phyloP scores from a whole-genome alignment of 2,888 invertebrate genomes.

The Horisme vitalbata region DNA sequence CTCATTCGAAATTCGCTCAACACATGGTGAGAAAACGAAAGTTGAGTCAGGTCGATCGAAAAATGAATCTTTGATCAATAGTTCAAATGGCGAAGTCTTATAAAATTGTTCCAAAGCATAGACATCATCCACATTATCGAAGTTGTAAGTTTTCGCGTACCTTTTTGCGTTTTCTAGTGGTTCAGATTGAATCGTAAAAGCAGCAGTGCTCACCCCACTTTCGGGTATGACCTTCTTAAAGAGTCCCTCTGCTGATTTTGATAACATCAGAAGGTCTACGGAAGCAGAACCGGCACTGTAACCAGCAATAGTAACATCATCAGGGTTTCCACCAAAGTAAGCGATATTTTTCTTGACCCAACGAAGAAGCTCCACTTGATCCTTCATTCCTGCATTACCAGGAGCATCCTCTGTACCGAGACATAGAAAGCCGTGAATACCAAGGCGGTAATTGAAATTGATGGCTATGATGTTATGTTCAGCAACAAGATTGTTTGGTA shows the following conservation, averaged over 20 bases:
- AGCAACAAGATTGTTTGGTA: conserved; percentile 41
- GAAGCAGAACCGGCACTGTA: conserved; percentile 57
- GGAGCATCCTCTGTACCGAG: conserved; percentile 56
- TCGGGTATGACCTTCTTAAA: conserved; percentile 56
- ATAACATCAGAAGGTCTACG: conserved; percentile 53
- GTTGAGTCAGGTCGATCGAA: conserved; percentile 20
- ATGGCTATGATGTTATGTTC: conserved; percentile 48
- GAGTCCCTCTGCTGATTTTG: conserved; percentile 48
- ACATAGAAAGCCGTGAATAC: conserved; percentile 55
- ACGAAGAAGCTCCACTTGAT: conserved; percentile 54
- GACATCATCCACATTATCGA: conserved; percentile 45
- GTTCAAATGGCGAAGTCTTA: conserved; percentile 42
- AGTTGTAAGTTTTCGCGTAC: conserved; percentile 46
- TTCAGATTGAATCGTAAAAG: conserved; percentile 47
- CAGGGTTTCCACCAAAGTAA: conserved; percentile 57
- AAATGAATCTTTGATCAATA: conserved; percentile 30
- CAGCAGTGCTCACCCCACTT: conserved; percentile 47
- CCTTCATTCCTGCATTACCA: conserved; percentile 67
- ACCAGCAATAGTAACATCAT: conserved; percentile 57
- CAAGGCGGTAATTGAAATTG: conserved; percentile 58
- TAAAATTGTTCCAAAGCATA: conserved; percentile 54
- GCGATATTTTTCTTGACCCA: conserved; percentile 60
- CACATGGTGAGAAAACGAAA: conserved; percentile 38
- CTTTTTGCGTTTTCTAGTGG: conserved; percentile 51
- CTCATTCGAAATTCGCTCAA: conserved; percentile 35